Conservation (phyloP, 2,113 vertebrate species). For the Nyctibius bracteatus region DNA sequence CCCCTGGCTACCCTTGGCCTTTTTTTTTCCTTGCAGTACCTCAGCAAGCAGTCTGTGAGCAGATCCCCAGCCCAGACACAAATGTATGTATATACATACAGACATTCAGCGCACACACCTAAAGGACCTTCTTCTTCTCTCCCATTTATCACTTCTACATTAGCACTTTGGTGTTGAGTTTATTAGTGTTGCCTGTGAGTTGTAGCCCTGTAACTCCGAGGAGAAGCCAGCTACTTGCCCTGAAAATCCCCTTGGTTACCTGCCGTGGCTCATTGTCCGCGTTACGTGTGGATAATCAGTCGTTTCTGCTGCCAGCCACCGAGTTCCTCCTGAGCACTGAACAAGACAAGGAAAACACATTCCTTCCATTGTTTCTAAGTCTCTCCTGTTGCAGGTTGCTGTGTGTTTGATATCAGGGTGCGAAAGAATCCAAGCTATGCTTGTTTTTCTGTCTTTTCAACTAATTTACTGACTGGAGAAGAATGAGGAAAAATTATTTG, state of each 20-base stretch:
- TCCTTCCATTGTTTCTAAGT: conserved; percentile 52
- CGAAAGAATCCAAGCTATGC: conserved; percentile 33
- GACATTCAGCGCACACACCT: neutral
- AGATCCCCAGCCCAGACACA: rapidly evolving
- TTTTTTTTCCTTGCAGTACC: neutral
- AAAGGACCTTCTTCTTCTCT: neutral
- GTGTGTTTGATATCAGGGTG: conserved; percentile 8
- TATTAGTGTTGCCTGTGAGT: neutral
- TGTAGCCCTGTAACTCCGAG: neutral
- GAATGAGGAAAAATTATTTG: conserved; percentile 46
- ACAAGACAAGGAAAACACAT: neutral
- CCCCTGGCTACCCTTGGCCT: neutral
- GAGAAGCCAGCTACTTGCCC: neutral
- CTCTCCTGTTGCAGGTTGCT: conserved; percentile 58
- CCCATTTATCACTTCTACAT: rapidly evolving
- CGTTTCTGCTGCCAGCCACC: neutral
- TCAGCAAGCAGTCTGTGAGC: neutral
- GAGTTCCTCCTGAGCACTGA: neutral
- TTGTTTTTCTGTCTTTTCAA: conserved; percentile 23
- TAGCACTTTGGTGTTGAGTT: neutral
- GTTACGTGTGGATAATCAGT: neutral
- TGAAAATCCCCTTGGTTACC: conserved; percentile 42
- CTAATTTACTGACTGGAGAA: conserved; percentile 28
- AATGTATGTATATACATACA: rapidly evolving
- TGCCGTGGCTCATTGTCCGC: neutral